phyloP scores from a whole-genome alignment of 2,797 vertebrate genomes.

The Leptodactylus fallax region DNA sequence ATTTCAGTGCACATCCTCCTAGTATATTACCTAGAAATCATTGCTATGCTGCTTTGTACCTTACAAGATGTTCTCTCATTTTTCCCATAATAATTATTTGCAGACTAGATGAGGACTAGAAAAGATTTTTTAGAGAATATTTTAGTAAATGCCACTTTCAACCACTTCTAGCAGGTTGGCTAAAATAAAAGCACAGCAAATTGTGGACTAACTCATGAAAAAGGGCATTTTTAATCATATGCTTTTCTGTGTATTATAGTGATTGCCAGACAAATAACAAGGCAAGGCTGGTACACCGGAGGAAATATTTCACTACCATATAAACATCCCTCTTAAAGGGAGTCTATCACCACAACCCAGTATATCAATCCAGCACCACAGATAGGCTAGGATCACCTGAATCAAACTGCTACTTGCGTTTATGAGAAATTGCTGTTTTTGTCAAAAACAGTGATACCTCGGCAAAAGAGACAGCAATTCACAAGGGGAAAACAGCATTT shows the following conservation, averaged over 20 bases:
- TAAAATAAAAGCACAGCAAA: background rate
- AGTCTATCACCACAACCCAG: too few species aligned
- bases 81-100: background rate
- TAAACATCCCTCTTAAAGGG: too few species aligned
- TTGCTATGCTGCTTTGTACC: too few species aligned
- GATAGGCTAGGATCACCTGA: too few species aligned
- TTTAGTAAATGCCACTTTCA: slow-evolving; percentile 3
- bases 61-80: background rate
- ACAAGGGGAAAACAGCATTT: too few species aligned
- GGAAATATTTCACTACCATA: background rate
- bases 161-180: background rate
- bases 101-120: background rate
- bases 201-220: background rate
- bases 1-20: background rate
- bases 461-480: too few species aligned
- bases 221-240: slow-evolving; percentile 19
- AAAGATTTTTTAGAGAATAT: background rate
- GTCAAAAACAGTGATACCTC: too few species aligned
- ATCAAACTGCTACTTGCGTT: too few species aligned
- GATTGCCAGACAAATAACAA: background rate
- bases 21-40: background rate
- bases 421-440: too few species aligned
- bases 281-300: background rate
- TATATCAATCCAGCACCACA: too few species aligned
- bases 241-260: background rate